phyloP scores from a whole-genome alignment of 2,797 vertebrate species.

The Odontamblyopus lacepedii region DNA sequence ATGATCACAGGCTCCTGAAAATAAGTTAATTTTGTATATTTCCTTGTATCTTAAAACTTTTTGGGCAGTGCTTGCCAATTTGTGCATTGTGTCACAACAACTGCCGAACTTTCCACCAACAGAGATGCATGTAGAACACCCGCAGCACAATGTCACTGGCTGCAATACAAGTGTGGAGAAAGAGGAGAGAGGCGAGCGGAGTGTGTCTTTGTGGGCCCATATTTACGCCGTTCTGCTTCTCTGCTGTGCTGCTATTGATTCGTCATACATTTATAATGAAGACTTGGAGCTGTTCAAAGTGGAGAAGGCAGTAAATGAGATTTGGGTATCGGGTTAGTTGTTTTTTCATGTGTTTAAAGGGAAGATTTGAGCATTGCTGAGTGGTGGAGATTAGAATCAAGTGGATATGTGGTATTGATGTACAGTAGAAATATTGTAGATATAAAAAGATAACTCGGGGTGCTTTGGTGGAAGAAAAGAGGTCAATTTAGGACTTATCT shows the following conservation, averaged over 20 bases:
- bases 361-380: constrained; percentile 21
- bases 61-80: too few relatives aligned
- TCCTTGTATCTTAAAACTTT: too few relatives aligned
- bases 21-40: too few relatives aligned
- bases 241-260: constrained; percentile 8
- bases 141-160: too few relatives aligned
- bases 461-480: neutral
- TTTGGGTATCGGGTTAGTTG: neutral
- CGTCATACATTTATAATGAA: constrained; percentile 17
- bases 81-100: too few relatives aligned
- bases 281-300: neutral
- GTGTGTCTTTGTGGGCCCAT: constrained; percentile 6
- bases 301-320: neutral
- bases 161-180: neutral
- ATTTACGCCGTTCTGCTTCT: neutral
- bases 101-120: too few relatives aligned
- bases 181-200: neutral
- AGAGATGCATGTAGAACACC: too few relatives aligned
- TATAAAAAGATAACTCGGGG: too few relatives aligned
- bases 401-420: constrained; percentile 28
- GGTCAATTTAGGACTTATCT: neutral
- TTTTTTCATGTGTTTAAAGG: constrained; percentile 1
- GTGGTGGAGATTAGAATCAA: constrained; percentile 24
- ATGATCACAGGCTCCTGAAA: too few relatives aligned
- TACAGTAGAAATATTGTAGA: neutral